These are phyloP conservation scores for Scaptomyza cyrtandrae DNA, from an alignment of 2,888 invertebrate genomes.

Conservation along the genomic window DNA sequence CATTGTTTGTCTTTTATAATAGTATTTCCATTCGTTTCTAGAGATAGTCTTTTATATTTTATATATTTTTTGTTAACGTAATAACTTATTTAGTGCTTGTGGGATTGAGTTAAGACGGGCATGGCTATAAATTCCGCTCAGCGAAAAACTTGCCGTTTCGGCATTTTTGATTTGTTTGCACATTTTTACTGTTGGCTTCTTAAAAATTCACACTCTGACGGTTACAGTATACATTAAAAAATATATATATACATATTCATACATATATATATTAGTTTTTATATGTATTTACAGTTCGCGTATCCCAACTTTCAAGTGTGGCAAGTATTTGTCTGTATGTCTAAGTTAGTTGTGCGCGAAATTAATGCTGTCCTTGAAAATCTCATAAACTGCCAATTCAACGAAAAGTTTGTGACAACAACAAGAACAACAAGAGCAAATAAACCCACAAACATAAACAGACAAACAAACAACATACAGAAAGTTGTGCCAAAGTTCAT, in stretches of 20 bases:
- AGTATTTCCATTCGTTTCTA: background rate
- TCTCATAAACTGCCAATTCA: slow-evolving; percentile 77
- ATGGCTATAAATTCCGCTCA: slow-evolving; percentile 20
- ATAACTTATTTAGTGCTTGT: too few relatives aligned
- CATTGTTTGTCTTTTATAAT: background rate
- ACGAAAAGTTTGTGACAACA: slow-evolving; percentile 56
- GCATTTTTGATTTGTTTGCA: slow-evolving; percentile 64
- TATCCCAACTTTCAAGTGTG: slow-evolving; percentile 53
- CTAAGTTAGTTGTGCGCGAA: slow-evolving; percentile 38
- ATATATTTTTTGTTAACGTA: background rate
- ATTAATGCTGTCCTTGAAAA: slow-evolving; percentile 77
- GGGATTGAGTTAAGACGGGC: slow-evolving; percentile 4
- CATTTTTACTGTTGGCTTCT: slow-evolving; percentile 53
- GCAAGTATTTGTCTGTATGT: slow-evolving; percentile 1
- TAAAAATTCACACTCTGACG: slow-evolving; percentile 21
- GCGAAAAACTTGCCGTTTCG: slow-evolving; percentile 32
- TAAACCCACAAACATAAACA: slow-evolving; percentile 8
- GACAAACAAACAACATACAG: slow-evolving; percentile 9
- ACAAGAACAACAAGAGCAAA: slow-evolving; percentile 4
- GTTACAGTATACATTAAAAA: slow-evolving; percentile 5
- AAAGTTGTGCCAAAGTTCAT: slow-evolving; percentile 67
- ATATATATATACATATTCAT: slow-evolving; percentile 7
- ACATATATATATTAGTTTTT: slow-evolving; percentile 3
- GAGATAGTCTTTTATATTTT: background rate
- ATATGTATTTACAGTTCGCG: slow-evolving; percentile 32